Evolutionary conservation across 2,797 vertebrate species (phyloP).

Genomic region (Sylvilagus floridanus): DNA sequence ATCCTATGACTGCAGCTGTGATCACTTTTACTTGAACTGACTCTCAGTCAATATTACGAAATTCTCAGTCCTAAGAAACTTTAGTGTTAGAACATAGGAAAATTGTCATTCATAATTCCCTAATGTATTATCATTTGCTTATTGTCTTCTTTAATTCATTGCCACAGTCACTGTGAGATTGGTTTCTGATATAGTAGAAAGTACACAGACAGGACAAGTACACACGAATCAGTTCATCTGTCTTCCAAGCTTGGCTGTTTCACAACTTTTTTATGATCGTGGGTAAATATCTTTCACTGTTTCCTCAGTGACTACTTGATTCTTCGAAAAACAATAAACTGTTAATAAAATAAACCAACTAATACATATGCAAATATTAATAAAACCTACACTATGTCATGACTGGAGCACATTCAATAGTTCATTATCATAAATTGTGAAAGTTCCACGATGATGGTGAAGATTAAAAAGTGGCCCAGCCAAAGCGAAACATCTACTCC

Average conservation of each 20-base stretch:
- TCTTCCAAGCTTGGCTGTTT: slow-evolving; percentile 7
- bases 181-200: slow-evolving; percentile 38
- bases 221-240: not conserved
- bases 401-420: not conserved
- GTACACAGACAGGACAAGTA: not conserved
- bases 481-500: not conserved
- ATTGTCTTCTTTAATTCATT: slow-evolving; percentile 3
- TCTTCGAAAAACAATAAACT: not conserved
- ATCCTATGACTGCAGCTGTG: not conserved
- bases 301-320: not conserved
- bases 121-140: not conserved
- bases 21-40: slow-evolving; percentile 56
- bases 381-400: not conserved
- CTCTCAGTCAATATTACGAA: slow-evolving; percentile 14
- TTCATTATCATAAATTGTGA: not conserved
- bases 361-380: not conserved
- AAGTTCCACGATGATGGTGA: not conserved
- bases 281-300: not conserved
- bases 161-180: not conserved
- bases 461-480: not conserved
- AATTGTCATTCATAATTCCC: not conserved
- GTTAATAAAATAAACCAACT: slow-evolving; percentile 7
- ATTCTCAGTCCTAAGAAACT: not conserved
- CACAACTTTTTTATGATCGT: slow-evolving; percentile 8
- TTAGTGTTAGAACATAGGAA: not conserved